phyloP scores from a whole-genome alignment of 1,140 invertebrate genomes.

The Drosophila auraria region DNA sequence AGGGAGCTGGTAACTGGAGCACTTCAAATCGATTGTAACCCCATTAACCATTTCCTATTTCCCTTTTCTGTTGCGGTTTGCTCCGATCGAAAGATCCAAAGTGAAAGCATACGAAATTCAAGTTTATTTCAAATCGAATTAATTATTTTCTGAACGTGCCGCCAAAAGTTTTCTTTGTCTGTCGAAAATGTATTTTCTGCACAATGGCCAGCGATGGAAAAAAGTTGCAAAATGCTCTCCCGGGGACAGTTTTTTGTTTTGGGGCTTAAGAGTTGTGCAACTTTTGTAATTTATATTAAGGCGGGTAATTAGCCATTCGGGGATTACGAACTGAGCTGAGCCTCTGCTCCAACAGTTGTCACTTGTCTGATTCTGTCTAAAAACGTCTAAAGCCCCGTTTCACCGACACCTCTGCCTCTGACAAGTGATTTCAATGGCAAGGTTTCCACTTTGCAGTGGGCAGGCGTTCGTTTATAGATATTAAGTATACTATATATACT shows the following conservation, averaged over 20 bases:
- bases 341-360: slow-evolving; percentile 12
- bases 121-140: slow-evolving; percentile 53
- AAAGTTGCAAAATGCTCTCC: slow-evolving; percentile 40
- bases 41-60: slow-evolving; percentile 44
- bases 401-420: slow-evolving; percentile 17
- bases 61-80: slow-evolving; percentile 19
- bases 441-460: slow-evolving; percentile 12
- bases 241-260: slow-evolving; percentile 54
- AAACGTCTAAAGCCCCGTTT: slow-evolving; percentile 10
- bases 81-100: slow-evolving; percentile 18
- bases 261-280: slow-evolving; percentile 44
- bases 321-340: slow-evolving; percentile 15
- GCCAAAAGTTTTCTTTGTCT: slow-evolving; percentile 49
- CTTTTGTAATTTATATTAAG: slow-evolving; percentile 80
- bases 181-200: slow-evolving; percentile 19
- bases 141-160: slow-evolving; percentile 39
- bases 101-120: slow-evolving; percentile 73
- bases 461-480: slow-evolving; percentile 9
- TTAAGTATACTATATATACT: slow-evolving; percentile 8
- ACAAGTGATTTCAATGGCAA: slow-evolving; percentile 31
- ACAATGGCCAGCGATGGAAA: slow-evolving; percentile 12
- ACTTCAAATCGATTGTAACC: slow-evolving; percentile 46
- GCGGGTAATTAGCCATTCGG: slow-evolving; percentile 65
- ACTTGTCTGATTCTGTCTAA: slow-evolving; percentile 13
- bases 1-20: slow-evolving; percentile 37